Conservation (phyloP, 1,140 invertebrate species). For the Drosophila carrolli region DNA sequence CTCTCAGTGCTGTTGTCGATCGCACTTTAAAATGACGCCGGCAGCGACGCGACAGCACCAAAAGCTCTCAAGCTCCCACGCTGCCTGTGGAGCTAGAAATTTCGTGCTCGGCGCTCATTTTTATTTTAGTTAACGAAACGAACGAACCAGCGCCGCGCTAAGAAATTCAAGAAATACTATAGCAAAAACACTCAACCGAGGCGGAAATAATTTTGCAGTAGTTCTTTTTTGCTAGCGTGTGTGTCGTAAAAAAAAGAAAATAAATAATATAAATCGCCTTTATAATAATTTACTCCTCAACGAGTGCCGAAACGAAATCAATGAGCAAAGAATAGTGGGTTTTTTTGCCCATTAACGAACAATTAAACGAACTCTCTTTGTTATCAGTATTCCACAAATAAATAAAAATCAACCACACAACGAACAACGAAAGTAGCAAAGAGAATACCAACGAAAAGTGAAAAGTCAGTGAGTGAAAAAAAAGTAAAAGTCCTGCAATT, state of each 20-base stretch:
- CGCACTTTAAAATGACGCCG: constrained; percentile 61
- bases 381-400: constrained; percentile 74
- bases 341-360: constrained; percentile 67
- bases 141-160: constrained; percentile 74
- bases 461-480: constrained; percentile 19
- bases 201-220: constrained; percentile 53
- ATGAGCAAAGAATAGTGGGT: constrained; percentile 37
- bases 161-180: constrained; percentile 41
- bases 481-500: constrained; percentile 29
- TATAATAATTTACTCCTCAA: constrained; percentile 30
- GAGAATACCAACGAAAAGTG: constrained; percentile 28
- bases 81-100: constrained; percentile 46
- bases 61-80: constrained; percentile 52
- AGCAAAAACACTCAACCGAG: constrained; percentile 36
- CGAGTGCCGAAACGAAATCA: constrained; percentile 49
- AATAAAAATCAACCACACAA: constrained; percentile 30
- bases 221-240: constrained; percentile 47
- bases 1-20: constrained; percentile 34
- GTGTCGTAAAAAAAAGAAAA: constrained; percentile 20
- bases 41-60: constrained; percentile 16
- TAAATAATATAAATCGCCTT: constrained; percentile 26
- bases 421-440: constrained; percentile 22
- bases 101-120: constrained; percentile 58
- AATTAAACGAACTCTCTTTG: constrained; percentile 68
- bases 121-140: constrained; percentile 80